A percentile compares a stretch with the other conserved stretches of the same genome.
Evolutionary conservation across 2,888 invertebrate genomes (phyloP).

Genomic region (Anoncus sp.): DNA sequence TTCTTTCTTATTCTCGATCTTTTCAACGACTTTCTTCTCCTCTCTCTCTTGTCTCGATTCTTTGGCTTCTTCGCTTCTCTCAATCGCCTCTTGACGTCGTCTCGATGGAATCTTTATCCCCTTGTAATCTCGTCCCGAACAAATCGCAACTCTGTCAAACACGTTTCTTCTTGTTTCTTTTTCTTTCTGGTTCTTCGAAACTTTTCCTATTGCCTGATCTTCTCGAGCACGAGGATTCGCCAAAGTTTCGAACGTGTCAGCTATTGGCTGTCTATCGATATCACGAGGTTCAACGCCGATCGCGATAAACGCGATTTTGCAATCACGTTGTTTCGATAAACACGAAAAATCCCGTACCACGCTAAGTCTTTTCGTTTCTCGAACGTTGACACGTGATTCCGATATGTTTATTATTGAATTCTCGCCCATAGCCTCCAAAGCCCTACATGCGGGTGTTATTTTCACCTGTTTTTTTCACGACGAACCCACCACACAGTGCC

Average conservation of each 20-base stretch:
- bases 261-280: not conserved
- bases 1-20: not conserved
- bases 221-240: conserved; percentile 10
- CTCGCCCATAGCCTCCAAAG: conserved; percentile 81
- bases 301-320: conserved; percentile 32
- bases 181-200: not conserved
- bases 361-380: conserved; percentile 49
- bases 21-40: not conserved
- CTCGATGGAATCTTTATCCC: not conserved
- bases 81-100: not conserved
- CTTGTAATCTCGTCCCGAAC: conserved; percentile 1
- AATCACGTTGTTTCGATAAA: conserved; percentile 14
- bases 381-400: conserved; percentile 71
- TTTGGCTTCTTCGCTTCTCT: not conserved
- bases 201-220: not conserved
- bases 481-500: conserved; percentile 17
- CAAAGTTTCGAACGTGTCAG: too few relatives aligned
- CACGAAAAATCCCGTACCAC: conserved; percentile 52
- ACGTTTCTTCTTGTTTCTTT: not conserved
- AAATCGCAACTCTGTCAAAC: not conserved
- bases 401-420: conserved; percentile 74
- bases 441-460: conserved; percentile 69
- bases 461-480: conserved; percentile 32
- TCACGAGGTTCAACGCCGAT: conserved; percentile 48
- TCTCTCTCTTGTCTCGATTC: not conserved